These are phyloP conservation scores for Pristionchus fissidentatus DNA, from an alignment of 2,888 invertebrate genomes.

Conservation along the genomic window DNA sequence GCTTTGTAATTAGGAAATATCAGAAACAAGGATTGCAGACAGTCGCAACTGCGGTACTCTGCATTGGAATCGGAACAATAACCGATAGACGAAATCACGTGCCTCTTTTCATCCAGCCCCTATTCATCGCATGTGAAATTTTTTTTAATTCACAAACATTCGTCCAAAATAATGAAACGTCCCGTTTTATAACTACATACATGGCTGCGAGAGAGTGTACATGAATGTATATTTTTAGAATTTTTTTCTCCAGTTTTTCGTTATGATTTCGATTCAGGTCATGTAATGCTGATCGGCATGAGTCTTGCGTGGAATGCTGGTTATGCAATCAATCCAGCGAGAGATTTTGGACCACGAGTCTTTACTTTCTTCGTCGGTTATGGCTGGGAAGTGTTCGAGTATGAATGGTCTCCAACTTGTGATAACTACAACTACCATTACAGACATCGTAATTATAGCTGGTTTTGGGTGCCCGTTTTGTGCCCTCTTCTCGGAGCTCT, in stretches of 20 bases:
- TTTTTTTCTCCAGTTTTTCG: too few species aligned
- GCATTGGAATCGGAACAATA: constrained; percentile 63
- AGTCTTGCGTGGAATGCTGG: constrained; percentile 79
- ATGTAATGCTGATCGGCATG: constrained; percentile 28
- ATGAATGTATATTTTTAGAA: not conserved
- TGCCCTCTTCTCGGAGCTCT: not conserved
- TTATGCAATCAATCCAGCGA: constrained; percentile 80
- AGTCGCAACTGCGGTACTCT: constrained; percentile 64
- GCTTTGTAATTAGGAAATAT: not conserved
- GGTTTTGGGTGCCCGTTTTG: constrained; percentile 10
- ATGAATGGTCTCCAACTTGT: not conserved
- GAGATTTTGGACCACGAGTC: constrained; percentile 80
- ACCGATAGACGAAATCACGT: constrained; percentile 68
- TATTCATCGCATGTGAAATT: constrained; percentile 59
- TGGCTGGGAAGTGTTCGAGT: constrained; percentile 76
- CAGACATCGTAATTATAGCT: constrained; percentile 10
- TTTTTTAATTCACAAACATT: not conserved
- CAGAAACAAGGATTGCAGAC: constrained; percentile 51
- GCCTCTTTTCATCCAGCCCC: constrained; percentile 68
- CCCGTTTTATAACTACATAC: too few species aligned
- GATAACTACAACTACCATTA: not conserved
- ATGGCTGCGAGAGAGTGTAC: too few species aligned
- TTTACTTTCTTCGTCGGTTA: constrained; percentile 78
- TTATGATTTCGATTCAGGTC: not conserved
- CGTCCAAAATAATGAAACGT: too few species aligned